These are phyloP conservation scores for Leptopilina boulardi DNA, from an alignment of 1,140 invertebrate species.

Conservation along the genomic window DNA sequence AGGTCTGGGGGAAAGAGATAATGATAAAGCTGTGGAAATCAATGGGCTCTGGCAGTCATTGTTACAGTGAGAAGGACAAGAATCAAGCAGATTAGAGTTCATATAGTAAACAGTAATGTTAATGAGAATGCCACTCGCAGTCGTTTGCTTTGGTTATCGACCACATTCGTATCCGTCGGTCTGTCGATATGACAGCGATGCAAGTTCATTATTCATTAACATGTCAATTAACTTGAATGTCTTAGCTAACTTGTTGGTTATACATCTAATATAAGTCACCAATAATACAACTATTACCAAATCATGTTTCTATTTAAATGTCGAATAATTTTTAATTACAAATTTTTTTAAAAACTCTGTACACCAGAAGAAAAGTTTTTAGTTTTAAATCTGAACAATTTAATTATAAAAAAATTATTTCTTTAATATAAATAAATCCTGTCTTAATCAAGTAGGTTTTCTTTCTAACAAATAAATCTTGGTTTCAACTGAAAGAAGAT, in stretches of 20 bases:
- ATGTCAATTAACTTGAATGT: slow-evolving; percentile 69
- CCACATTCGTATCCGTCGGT: slow-evolving; percentile 39
- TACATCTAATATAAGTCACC: background rate
- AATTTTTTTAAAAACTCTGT: too few relatives aligned
- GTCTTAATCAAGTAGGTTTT: too few relatives aligned
- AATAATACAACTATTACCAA: background rate
- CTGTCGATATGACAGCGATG: slow-evolving; percentile 62
- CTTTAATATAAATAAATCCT: too few relatives aligned
- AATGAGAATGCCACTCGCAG: slow-evolving; percentile 63
- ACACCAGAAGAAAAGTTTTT: too few relatives aligned
- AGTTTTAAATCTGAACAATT: too few relatives aligned
- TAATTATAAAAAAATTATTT: too few relatives aligned
- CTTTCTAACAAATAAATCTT: too few relatives aligned
- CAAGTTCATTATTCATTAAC: slow-evolving; percentile 73
- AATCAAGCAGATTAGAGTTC: slow-evolving; percentile 55
- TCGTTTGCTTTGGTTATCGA: slow-evolving; percentile 57
- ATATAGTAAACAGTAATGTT: slow-evolving; percentile 69
- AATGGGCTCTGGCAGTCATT: slow-evolving; percentile 60
- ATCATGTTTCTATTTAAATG: background rate
- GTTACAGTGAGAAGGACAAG: slow-evolving; percentile 45
- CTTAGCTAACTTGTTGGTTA: slow-evolving; percentile 49
- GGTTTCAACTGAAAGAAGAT: too few relatives aligned
- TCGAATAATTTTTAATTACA: too few relatives aligned
- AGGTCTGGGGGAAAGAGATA: slow-evolving; percentile 40
- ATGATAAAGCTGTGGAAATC: slow-evolving; percentile 54